Base-by-base conservation (phyloP, 2,113 vertebrate species). In the Sisor rabdophorus region DNA sequence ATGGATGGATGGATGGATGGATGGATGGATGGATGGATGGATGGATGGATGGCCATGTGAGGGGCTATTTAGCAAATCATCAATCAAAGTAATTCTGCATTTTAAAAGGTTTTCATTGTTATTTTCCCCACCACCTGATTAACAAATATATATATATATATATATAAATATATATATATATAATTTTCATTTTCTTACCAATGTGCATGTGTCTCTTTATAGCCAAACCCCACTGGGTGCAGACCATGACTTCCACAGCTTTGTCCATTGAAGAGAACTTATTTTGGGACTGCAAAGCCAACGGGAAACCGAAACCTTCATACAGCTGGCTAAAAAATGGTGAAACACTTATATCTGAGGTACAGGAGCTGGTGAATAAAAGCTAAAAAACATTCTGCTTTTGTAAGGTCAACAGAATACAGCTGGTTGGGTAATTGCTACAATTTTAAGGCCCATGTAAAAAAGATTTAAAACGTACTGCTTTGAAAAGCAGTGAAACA, bases 181-280 rank as follows among this genome's bases (percentile, higher is more conserved):
- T 22, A n/a, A 22, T 64, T 79, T 24, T 48, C 56, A 30, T 32
- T 7, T 32, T 11, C 26, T 22, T 20, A n/a, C 47, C 30, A n/a
- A 70, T 19, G 15, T 63, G 11, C 65, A 84, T 1, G 88, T 85
- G 76, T 59, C 40, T 84, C 20, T 85, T 86, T 30, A 59, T 80
- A 98, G 96, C 96, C 67, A 96, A 95, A 86, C 96, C 96, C 76
- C 94, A 97, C 71, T 98, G 96, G 96, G 83, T 95, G 70, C 95
- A 96, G 83, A 91, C 83, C 1, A 93, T 96, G 81, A 83, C 84
- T 17, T 93, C 97, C 72, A 83, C 83, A 6, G 91, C 94, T 36
- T 84, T 89, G 64, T 93, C 95, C 22, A 93, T 98, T 3, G 93
- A 94, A 74, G 94, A 96, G 59, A 93, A 84, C 30, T 89, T 98